Evolutionary conservation across 2,888 invertebrate species (phyloP), one percentile per base, ranked within the genome.

Genomic region (Aethes cnicana): DNA sequence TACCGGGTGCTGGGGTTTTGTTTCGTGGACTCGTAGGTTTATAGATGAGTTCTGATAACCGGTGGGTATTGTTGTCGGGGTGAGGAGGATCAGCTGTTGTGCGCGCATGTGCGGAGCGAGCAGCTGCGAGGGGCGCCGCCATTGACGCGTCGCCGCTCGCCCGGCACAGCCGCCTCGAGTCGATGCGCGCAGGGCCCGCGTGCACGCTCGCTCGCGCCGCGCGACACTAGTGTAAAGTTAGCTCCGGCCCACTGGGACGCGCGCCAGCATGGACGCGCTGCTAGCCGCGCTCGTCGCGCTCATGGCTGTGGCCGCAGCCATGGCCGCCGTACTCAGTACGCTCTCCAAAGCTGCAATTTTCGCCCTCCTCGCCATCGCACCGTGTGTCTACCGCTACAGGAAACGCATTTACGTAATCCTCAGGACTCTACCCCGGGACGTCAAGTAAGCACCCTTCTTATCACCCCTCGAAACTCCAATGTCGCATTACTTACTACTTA

Each of bases 261-360:
- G 56, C 73, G 86, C 87, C 86, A 86, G 75, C 74, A 90, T 90
- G 90, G 90, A 90, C 80, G 90, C 90, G 72, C 75, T 90, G 62
- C 77, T 90, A 72, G 89, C 87, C 66, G 84, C 87, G 68, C 80
- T 90, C 72, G 90, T 87, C 61, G 86, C 85, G 63, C 78, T 90
- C 57, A 88, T 90, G 90, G 90, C 85, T 77, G 74, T 87, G 72
- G 89, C 88, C 61, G 89, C 87, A 69, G 85, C 87, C 72, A 91
- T 90, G 89, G 91, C 90, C 74, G 90, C 86, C 69, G 81, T 91
- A 66, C 91, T 93, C 64, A 90, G 90, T 71, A 90, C 93, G 58
- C 85, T 94, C 55, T 84, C 94, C 33, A 92, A 95, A 82, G 93
- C 93, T 74, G 94, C 95, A 59, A 94, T 94, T 77, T 94, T 95